These are phyloP conservation scores for Datnioides undecimradiatus DNA, from an alignment of 2,113 vertebrate genomes.

Conservation along the genomic window DNA sequence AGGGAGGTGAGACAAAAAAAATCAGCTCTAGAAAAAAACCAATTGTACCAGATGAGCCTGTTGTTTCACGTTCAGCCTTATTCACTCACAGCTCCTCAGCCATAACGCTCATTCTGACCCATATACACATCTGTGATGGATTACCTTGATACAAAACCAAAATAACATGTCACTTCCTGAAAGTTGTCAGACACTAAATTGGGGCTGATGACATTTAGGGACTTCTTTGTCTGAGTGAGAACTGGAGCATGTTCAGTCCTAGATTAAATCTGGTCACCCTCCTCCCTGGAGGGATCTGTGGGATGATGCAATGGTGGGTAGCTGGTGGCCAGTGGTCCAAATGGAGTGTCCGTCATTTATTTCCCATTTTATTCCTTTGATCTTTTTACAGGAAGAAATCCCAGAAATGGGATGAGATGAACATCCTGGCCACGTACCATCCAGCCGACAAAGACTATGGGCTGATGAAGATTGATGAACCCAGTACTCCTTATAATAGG, in stretches of 20 bases:
- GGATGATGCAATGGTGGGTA: background rate
- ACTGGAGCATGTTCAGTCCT: slow-evolving; percentile 64
- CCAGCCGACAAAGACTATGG: slow-evolving; percentile 98
- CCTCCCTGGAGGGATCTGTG: slow-evolving; percentile 28
- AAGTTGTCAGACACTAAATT: slow-evolving; percentile 12
- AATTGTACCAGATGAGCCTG: slow-evolving; percentile 1
- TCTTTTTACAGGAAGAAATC: slow-evolving; percentile 92
- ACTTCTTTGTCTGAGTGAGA: slow-evolving; percentile 37
- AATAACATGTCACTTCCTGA: background rate
- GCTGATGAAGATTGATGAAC: slow-evolving; percentile 99
- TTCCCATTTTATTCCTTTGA: background rate
- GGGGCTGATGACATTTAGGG: slow-evolving; percentile 8
- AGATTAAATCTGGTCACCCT: slow-evolving; percentile 48
- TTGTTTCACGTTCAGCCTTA: slow-evolving; percentile 26
- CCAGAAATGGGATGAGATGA: slow-evolving; percentile 99
- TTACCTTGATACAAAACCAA: slow-evolving; percentile 23
- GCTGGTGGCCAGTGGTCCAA: slow-evolving; percentile 13
- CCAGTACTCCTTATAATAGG: slow-evolving; percentile 97
- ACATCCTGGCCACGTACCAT: slow-evolving; percentile 98
- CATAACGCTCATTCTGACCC: background rate
- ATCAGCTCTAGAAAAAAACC: slow-evolving; percentile 7
- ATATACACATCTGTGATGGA: background rate
- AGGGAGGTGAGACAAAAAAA: slow-evolving; percentile 7
- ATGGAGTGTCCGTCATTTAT: slow-evolving; percentile 12
- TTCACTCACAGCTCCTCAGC: slow-evolving; percentile 17